Base-by-base conservation (phyloP, 2,888 invertebrate species). In the Sussaba pulchella region DNA sequence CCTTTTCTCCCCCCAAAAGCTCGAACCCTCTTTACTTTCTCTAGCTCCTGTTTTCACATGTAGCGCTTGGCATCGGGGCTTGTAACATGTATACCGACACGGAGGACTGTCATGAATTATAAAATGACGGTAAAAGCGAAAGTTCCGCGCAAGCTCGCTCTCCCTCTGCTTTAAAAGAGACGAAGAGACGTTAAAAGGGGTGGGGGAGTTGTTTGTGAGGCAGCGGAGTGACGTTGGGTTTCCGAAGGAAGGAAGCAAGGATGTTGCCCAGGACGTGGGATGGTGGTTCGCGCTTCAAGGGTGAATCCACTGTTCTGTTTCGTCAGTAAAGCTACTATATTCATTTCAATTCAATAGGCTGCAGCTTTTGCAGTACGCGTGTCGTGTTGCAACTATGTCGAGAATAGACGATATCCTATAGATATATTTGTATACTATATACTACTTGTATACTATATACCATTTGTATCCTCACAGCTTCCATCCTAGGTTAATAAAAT, bases 111-210 rank as follows among this genome's bases (percentile, higher is more conserved):
- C 91, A 91, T 92, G 91, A 92, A 92, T 92, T 92, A 92, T 92
- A 91, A 89, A 92, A 90, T 90, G 88, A 88, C 87, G 89, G 91
- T 92, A 92, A 92, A 92, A 91, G 92, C 91, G 91, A 92, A 92
- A 92, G 91, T 92, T 91, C 87, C 84, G 26, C 87, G 83, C 79
- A 47, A 50, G 52, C 82, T 81, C 81, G 71, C 69, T 82, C 79
- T 52, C 67, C 41, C 19, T 24, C 19, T 39, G 19, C 17, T 52
- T 54, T 43, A 78, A 69, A 72, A 61, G 47, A 43, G 31, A 54
- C 47, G 43, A 50, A 26, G 21, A n/a, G 24, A 12, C 31, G 52
- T 59, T 19, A 59, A 36, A 61, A 45, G 64, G 74, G 36, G 77
- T 59, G 66, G 81, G 75, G 78, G 81, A 78, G 64, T 31, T 54